phyloP scores from a whole-genome alignment of 1,140 invertebrate species.

The Drosophila novamexicana region DNA sequence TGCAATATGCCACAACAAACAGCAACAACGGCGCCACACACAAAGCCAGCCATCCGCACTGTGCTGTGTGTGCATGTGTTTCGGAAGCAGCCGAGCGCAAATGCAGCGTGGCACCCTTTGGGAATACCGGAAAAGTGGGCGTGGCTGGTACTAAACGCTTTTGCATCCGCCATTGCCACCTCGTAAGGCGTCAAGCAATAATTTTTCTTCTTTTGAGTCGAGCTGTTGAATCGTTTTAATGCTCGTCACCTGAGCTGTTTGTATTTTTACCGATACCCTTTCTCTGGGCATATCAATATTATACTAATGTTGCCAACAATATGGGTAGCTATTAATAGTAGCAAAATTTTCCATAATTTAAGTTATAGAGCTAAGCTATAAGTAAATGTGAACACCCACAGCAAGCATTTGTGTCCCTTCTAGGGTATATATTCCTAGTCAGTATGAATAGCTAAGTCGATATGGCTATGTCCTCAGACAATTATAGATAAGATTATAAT shows the following conservation, averaged over 20 bases:
- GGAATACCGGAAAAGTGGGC: constrained; percentile 12
- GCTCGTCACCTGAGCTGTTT: constrained; percentile 74
- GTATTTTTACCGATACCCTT: constrained; percentile 35
- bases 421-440: too few relatives aligned
- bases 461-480: too few relatives aligned
- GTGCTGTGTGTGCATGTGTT: constrained; percentile 55
- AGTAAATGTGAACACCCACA: too few relatives aligned
- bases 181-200: constrained; percentile 63
- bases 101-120: constrained; percentile 28
- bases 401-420: too few relatives aligned
- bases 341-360: too few relatives aligned
- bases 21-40: constrained; percentile 48
- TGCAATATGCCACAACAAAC: constrained; percentile 67
- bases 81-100: constrained; percentile 59
- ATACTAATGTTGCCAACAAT: background rate
- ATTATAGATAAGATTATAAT: too few relatives aligned
- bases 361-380: too few relatives aligned
- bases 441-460: too few relatives aligned
- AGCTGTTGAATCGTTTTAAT: constrained; percentile 83
- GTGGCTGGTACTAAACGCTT: constrained; percentile 60
- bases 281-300: background rate
- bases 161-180: constrained; percentile 60
- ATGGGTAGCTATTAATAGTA: too few relatives aligned
- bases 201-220: constrained; percentile 73
- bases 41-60: constrained; percentile 18